Evolutionary conservation across 1,140 invertebrate species (phyloP), one percentile per base, ranked within the genome.

Genomic region (Pogonomyrmex barbatus): DNA sequence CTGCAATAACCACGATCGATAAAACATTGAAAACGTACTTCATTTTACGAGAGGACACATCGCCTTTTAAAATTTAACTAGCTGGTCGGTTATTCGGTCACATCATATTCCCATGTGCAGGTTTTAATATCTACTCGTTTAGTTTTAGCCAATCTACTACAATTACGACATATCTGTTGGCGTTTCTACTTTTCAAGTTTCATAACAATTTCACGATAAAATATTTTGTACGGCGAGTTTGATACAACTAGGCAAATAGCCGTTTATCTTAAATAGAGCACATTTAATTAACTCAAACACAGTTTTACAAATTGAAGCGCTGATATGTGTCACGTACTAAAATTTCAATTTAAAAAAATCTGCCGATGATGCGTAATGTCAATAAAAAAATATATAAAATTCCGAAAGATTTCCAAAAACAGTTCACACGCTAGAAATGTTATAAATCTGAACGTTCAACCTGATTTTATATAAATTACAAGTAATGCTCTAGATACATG

Each of bases 11-110:
- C 54, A 47, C 52, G 52, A 82, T 60, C 42, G 67, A 82, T 82
- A 24, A 71, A 82, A 82, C 65, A 82, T 82, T 82, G 54, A 73
- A 60, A 82, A 52, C n/a, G 30, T 73, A 82, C 42, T 73, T 81
- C 63, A 56, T 70, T 82, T 82, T 82, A 82, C 6, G 65, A 58
- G 67, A 17, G 5, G 30, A 5, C 79, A 36, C 30, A 42, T 60
- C n/a, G 52, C 10, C 4, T 60, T 83, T 75, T 17, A 83, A 83
- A 60, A 39, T 83, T 73, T 83, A 73, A 83, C 33, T 12, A 83
- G 36, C 33, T 33, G n/a, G 9, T 30, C 24, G 65, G 39, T 81
- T 47, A 75, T 75, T 50, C n/a, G 54, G 24, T 24, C 24, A 24
- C 24, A 24, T 24, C 24, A 24, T 24, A 62, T 4, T 83, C 42